These are phyloP conservation scores for Epizoanthus ramosus DNA, from an alignment of 92 coral and sea anemone species.

Conservation along the genomic window DNA sequence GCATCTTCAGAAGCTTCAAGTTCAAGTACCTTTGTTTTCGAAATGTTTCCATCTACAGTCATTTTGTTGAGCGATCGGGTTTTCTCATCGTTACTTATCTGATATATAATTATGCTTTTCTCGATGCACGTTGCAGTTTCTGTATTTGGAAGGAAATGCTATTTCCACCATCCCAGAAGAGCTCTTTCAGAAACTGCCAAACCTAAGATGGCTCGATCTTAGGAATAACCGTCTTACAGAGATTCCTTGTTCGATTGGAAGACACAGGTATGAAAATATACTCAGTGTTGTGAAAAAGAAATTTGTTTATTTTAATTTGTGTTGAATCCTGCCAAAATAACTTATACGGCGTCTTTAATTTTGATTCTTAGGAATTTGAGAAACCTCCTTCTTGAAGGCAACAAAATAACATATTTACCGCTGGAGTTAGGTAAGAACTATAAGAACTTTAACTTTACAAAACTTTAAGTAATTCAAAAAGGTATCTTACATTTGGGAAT, in stretches of 20 bases:
- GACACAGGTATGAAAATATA: constrained; percentile 76
- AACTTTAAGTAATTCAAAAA: no score
- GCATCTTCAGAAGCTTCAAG: no score
- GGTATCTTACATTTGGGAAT: no score
- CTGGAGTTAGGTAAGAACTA: constrained; percentile 82
- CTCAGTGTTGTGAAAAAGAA: not conserved
- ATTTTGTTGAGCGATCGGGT: no score
- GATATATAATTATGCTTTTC: no score
- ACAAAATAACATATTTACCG: constrained; percentile 76
- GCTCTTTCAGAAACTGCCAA: constrained; percentile 81
- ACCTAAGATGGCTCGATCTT: constrained; percentile 93
- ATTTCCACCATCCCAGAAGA: constrained; percentile 77
- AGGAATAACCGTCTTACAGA: constrained; percentile 82
- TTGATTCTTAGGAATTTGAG: constrained; percentile 55
- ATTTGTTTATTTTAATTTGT: not conserved
- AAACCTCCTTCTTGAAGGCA: constrained; percentile 90
- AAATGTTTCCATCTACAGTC: no score
- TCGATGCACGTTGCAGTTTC: constrained; percentile 61
- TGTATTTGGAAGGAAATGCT: constrained; percentile 87
- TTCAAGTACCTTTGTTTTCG: no score
- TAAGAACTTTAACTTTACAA: constrained; percentile 17
- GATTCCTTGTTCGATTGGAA: constrained; percentile 78
- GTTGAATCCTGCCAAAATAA: not conserved
- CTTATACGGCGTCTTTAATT: not conserved
- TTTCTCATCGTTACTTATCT: no score